phyloP scores from a whole-genome alignment of 2,113 vertebrate genomes.

The Varanus salvator region DNA sequence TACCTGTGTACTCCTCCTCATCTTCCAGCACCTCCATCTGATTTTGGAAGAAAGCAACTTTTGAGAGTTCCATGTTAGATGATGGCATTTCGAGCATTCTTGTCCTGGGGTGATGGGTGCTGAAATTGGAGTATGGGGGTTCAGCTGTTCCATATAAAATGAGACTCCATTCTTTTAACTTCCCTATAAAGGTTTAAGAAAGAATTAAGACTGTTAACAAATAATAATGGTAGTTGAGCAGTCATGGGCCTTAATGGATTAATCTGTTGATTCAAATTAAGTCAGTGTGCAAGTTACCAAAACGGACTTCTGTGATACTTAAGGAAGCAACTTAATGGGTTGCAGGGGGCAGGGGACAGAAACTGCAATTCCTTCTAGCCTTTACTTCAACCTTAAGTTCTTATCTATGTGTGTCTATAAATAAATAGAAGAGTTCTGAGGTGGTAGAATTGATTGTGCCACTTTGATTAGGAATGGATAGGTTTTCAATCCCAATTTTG shows the following conservation, averaged over 20 bases:
- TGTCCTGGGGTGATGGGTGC: conserved; percentile 69
- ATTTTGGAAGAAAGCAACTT: conserved; percentile 64
- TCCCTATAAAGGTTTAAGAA: conserved; percentile 77
- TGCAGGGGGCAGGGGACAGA: too few species aligned
- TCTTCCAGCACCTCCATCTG: conserved; percentile 79
- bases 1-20: conserved; percentile 88
- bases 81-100: conserved; percentile 72
- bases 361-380: background rate
- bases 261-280: background rate
- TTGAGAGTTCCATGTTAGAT: conserved; percentile 64
- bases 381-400: background rate
- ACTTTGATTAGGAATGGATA: background rate
- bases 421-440: background rate
- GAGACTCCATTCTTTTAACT: conserved; percentile 91
- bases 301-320: background rate
- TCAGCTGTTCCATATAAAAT: conserved; percentile 86
- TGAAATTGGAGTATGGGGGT: conserved; percentile 78
- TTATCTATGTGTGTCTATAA: background rate
- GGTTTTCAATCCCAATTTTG: too few species aligned
- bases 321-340: background rate
- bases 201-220: background rate
- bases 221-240: too few species aligned
- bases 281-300: background rate
- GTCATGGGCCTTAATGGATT: background rate
- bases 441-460: background rate